Conservation (phyloP, 35 echinoderm and acorn worm genomes). For the Stichopus chloronotus region DNA sequence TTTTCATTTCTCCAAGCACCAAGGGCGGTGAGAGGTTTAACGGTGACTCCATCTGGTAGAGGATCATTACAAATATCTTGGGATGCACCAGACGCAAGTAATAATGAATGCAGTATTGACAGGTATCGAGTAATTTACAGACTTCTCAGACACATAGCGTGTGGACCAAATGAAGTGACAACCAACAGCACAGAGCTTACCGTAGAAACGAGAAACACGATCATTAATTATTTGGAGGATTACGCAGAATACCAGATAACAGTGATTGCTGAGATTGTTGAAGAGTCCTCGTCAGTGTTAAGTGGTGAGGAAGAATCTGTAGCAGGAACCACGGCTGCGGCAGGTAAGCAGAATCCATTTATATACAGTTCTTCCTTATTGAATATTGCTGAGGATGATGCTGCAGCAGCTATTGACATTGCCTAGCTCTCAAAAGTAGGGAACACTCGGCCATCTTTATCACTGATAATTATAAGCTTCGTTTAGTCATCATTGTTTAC, state of each 20-base stretch:
- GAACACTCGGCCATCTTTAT: too few relatives aligned
- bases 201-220: too few relatives aligned
- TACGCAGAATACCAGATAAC: not conserved
- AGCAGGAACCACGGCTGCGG: too few relatives aligned
- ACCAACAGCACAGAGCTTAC: too few relatives aligned
- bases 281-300: not conserved
- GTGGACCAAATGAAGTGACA: not conserved
- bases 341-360: too few relatives aligned
- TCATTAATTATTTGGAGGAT: not conserved
- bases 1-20: not conserved
- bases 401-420: too few relatives aligned
- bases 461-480: too few relatives aligned
- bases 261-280: not conserved
- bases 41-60: not conserved
- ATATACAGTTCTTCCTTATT: too few relatives aligned
- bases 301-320: too few relatives aligned
- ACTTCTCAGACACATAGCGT: not conserved
- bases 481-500: too few relatives aligned
- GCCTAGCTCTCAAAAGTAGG: too few relatives aligned
- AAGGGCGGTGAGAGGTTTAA: not conserved
- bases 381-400: too few relatives aligned
- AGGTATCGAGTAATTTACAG: not conserved
- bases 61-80: not conserved
- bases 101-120: not conserved
- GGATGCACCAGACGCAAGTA: not conserved